These are phyloP conservation scores for Acanthiza pusilla DNA, from an alignment of 2,797 vertebrate species.

Conservation along the genomic window DNA sequence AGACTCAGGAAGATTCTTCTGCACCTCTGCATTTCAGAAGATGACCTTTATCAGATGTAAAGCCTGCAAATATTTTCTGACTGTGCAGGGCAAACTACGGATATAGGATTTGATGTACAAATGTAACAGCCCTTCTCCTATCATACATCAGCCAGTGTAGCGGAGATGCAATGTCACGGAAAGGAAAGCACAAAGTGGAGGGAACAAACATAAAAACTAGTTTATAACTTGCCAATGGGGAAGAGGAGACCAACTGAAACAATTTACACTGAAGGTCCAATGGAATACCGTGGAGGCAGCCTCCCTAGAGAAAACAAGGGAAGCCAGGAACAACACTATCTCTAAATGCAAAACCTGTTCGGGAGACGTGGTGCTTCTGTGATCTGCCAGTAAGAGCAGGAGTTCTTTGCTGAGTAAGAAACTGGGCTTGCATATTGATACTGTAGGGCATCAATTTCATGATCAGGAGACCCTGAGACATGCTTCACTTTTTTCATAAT, in stretches of 20 bases:
- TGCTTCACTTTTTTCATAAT: not conserved
- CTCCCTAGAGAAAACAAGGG: not conserved
- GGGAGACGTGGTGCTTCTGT: not conserved
- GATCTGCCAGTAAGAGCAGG: not conserved
- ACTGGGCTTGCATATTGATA: not conserved
- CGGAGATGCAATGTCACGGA: not conserved
- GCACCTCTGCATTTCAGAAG: slow-evolving; percentile 25
- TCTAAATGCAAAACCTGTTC: not conserved
- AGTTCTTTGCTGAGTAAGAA: not conserved
- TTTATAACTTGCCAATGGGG: not conserved
- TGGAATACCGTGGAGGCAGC: not conserved
- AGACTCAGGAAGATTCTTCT: slow-evolving; percentile 15
- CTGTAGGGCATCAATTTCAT: not conserved
- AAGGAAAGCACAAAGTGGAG: not conserved
- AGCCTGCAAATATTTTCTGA: not conserved
- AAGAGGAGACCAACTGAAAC: not conserved
- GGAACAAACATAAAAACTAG: not conserved
- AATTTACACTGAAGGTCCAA: not conserved
- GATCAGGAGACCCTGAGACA: not conserved
- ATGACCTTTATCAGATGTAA: slow-evolving; percentile 42
- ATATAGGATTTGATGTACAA: slow-evolving; percentile 3
- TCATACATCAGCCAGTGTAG: not conserved
- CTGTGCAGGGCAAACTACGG: not conserved
- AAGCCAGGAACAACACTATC: not conserved
- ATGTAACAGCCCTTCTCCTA: not conserved